Evolutionary conservation across 2,797 vertebrate species (phyloP), one percentile per base, ranked within the genome.

Genomic region (Acipenser transmontanus): DNA sequence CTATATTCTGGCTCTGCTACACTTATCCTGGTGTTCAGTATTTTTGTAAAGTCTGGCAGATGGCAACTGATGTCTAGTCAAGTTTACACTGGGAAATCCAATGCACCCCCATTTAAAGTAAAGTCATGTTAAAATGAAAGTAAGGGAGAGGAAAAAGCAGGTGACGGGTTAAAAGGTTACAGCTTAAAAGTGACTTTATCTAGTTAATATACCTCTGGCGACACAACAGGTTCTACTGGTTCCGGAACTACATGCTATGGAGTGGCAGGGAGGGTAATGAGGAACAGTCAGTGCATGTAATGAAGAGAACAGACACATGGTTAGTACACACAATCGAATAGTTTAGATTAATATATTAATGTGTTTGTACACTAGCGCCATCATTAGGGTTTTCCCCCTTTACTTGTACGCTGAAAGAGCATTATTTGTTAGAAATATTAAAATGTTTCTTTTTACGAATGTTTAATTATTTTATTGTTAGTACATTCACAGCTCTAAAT

Each of bases 141-240:
- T 6, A 49, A 51, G 49, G 13, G 50, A 51, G 61, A 62, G 61
- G 11, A n/a, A 8, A 11, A 10, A 62, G 34, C 47, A 10, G 49
- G 51, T 54, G 50, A 49, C n/a, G 63, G 70, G 64, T 72, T 73
- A 72, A 70, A 34, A 66, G 72, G 65, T 71, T 71, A 68, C 12
- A 62, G 6, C 63, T 52, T 59, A 65, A 34, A 65, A 72, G 69
- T 72, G 69, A 82, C 60, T 75, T 79, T 73, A 78, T 76, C 78
- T 74, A 78, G 73, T 81, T 78, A 82, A 79, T 80, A 75, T 94
- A 93, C 93, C 91, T 96, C 92, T 80, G 89, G 80, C 77, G 93
- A 90, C 86, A 91, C 82, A 81, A 87, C 85, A 75, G 78, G 87
- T 71, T 93, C 90, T 79, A 85, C 84, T 74, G 90, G 88, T 78